These are phyloP conservation scores for Anneissia japonica DNA, from an alignment of 35 echinoderm and acorn worm species.

Conservation along the genomic window DNA sequence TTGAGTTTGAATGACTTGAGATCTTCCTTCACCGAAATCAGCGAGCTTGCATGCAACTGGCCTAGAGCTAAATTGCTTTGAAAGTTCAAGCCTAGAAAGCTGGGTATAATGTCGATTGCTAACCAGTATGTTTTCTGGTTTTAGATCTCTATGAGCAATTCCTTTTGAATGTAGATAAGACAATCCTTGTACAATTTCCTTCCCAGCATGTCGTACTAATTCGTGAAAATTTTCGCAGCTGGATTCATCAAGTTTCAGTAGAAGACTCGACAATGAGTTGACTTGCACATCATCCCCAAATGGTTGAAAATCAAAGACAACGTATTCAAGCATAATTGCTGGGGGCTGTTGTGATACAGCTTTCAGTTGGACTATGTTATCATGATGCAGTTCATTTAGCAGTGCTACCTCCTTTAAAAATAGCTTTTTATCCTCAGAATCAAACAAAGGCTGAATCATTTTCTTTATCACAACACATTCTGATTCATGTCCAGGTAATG, in stretches of 20 bases:
- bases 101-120: constrained; percentile 19
- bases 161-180: constrained; percentile 8
- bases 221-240: constrained; percentile 8
- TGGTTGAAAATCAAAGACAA: constrained; percentile 19
- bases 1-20: constrained; percentile 34
- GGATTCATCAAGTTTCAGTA: constrained; percentile 13
- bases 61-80: neutral
- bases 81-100: neutral
- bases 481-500: neutral
- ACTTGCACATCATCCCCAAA: constrained; percentile 22
- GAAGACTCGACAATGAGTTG: constrained; percentile 12
- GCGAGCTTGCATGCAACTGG: constrained; percentile 31
- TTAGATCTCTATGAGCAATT: constrained; percentile 24
- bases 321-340: constrained; percentile 8
- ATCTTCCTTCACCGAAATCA: constrained; percentile 29
- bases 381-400: constrained; percentile 3
- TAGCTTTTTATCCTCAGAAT: neutral
- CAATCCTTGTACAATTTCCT: constrained; percentile 16
- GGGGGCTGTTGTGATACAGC: neutral
- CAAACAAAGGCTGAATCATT: neutral
- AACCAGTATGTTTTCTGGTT: constrained; percentile 16
- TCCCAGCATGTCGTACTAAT: constrained; percentile 7
- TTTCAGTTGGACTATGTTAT: constrained; percentile 23
- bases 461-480: constrained; percentile 10
- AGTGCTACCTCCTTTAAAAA: constrained; percentile 25